Percentiles rank a stretch among this genome's conserved stretches.
phyloP scores from a whole-genome alignment of 2,797 vertebrate species.

The Squalus acanthias region DNA sequence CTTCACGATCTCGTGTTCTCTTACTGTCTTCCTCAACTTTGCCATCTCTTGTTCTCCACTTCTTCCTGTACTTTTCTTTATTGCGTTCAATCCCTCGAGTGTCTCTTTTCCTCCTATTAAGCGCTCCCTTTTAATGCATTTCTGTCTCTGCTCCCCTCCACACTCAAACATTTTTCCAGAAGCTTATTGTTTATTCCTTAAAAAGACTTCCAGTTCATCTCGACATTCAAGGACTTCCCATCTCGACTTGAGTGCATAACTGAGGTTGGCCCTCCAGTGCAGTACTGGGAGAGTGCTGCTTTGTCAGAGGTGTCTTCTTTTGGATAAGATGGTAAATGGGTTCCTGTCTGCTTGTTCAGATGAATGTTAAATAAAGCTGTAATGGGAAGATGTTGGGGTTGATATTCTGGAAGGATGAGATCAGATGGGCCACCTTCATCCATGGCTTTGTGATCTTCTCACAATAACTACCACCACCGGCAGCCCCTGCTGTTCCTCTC shows the following conservation, averaged over 20 bases:
- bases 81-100: background rate
- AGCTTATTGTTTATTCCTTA: background rate
- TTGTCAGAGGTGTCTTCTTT: background rate
- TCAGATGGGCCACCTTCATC: background rate
- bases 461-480: background rate
- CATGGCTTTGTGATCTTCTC: background rate
- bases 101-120: background rate
- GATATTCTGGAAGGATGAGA: background rate
- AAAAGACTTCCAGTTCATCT: background rate
- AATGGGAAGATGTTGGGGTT: background rate
- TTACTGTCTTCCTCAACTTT: too few species aligned
- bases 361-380: background rate
- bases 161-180: background rate
- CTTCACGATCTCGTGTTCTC: background rate
- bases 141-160: background rate
- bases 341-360: background rate
- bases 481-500: background rate
- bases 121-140: background rate
- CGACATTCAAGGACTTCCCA: background rate
- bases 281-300: background rate
- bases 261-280: background rate
- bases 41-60: background rate
- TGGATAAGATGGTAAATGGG: background rate
- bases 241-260: background rate
- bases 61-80: background rate